These are phyloP conservation scores for Umimayanthus chanpuru DNA, from an alignment of 92 coral and sea anemone species.

Conservation along the genomic window DNA sequence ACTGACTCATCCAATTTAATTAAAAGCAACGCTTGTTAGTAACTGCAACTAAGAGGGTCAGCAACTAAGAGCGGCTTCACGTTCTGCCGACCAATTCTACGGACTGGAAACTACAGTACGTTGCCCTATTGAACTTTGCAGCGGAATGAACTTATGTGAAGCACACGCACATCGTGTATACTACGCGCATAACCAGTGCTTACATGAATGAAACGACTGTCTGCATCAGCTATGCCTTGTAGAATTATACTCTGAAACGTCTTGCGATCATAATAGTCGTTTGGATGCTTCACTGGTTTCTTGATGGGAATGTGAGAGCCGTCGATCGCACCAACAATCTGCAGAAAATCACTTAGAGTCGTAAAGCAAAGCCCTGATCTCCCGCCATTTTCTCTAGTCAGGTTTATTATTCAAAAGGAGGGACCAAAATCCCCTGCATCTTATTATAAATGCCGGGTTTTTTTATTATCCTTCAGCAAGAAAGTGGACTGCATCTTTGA, in stretches of 20 bases:
- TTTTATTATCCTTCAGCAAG: no score
- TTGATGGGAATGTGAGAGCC: slow-evolving; percentile 53
- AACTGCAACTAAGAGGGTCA: no score
- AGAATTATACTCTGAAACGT: slow-evolving; percentile 52
- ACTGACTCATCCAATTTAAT: slow-evolving; percentile 45
- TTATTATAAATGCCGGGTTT: no score
- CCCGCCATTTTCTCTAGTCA: background rate
- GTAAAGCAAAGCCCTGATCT: slow-evolving; percentile 19
- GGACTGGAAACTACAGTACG: background rate
- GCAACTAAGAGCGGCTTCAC: background rate
- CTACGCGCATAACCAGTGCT: no score
- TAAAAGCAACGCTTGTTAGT: no score
- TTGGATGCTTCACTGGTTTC: slow-evolving; percentile 37
- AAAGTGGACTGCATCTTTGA: no score
- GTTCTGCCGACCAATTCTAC: background rate
- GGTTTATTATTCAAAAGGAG: no score
- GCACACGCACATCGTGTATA: background rate
- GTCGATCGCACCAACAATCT: slow-evolving; percentile 46
- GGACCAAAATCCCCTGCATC: no score
- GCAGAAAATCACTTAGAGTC: slow-evolving; percentile 40
- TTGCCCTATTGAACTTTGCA: background rate
- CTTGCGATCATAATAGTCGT: slow-evolving; percentile 43
- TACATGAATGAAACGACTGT: no score
- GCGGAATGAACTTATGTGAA: slow-evolving; percentile 49
- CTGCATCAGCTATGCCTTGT: slow-evolving; percentile 33